Conservation (phyloP, 2,113 vertebrate genomes). For the Tyrannus savana region DNA sequence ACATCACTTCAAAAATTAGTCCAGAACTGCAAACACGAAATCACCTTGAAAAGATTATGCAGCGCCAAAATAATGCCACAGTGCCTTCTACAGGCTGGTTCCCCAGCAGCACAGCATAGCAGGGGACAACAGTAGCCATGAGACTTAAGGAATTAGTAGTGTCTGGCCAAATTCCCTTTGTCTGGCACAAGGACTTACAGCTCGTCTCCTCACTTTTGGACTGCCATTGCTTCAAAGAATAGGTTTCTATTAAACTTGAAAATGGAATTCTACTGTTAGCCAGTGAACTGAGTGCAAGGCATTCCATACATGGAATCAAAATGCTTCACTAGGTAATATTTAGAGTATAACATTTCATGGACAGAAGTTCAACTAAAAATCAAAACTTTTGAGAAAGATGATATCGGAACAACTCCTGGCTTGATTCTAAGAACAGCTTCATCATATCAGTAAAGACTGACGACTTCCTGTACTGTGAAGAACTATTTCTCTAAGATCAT, state of each 20-base stretch:
- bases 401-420: background rate
- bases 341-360: background rate
- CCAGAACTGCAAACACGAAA: background rate
- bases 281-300: background rate
- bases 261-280: background rate
- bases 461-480: background rate
- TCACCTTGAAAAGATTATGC: background rate
- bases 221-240: background rate
- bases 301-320: background rate
- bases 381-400: background rate
- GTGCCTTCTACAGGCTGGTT: constrained; percentile 22
- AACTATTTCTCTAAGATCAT: background rate
- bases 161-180: background rate
- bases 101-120: background rate
- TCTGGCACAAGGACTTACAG: background rate
- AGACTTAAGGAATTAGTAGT: background rate
- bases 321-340: background rate
- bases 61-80: background rate
- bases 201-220: background rate
- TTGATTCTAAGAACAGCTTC: background rate
- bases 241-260: background rate
- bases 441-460: background rate
- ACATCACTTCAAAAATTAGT: background rate
- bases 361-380: background rate
- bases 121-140: background rate